Percentiles rank a stretch among this genome's conserved stretches.
Evolutionary conservation across 2,888 invertebrate species (phyloP).

Genomic region (Erebia aethiops): DNA sequence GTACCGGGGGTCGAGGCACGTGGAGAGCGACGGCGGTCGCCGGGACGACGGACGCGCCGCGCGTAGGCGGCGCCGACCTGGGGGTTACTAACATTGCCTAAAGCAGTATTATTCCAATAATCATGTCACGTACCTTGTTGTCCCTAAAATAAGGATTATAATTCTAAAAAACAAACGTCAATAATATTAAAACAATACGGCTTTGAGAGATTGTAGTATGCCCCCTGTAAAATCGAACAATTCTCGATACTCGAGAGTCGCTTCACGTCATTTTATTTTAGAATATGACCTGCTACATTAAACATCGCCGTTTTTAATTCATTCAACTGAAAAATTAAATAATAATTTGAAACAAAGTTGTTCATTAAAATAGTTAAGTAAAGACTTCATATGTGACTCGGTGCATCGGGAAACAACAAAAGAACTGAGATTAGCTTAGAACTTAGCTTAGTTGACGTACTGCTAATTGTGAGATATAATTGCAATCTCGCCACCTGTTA

Average conservation of each 20-base stretch:
- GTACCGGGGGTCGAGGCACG: conserved; percentile 41
- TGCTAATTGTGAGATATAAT: conserved; percentile 32
- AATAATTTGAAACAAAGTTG: background rate
- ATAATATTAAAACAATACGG: too few relatives aligned
- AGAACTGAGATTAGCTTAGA: background rate
- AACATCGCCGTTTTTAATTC: conserved; percentile 25
- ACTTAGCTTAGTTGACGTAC: conserved; percentile 17
- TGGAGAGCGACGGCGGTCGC: conserved; percentile 64
- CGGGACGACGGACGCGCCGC: conserved; percentile 58
- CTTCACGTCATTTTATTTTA: conserved; percentile 42
- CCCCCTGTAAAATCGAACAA: conserved; percentile 31
- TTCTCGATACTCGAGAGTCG: conserved; percentile 38
- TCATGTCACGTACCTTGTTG: too few relatives aligned
- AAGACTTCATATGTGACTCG: background rate
- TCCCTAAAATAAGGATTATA: too few relatives aligned
- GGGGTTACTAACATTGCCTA: too few relatives aligned
- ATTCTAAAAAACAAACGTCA: too few relatives aligned
- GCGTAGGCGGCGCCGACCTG: conserved; percentile 58
- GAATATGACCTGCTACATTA: conserved; percentile 39
- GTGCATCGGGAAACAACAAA: background rate
- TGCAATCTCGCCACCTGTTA: conserved; percentile 45
- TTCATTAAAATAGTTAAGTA: background rate
- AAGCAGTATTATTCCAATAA: too few relatives aligned
- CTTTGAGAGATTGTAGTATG: too few relatives aligned
- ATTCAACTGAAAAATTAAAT: background rate